phyloP scores from a whole-genome alignment of 2,113 vertebrate species.

The Cercocebus atys region DNA sequence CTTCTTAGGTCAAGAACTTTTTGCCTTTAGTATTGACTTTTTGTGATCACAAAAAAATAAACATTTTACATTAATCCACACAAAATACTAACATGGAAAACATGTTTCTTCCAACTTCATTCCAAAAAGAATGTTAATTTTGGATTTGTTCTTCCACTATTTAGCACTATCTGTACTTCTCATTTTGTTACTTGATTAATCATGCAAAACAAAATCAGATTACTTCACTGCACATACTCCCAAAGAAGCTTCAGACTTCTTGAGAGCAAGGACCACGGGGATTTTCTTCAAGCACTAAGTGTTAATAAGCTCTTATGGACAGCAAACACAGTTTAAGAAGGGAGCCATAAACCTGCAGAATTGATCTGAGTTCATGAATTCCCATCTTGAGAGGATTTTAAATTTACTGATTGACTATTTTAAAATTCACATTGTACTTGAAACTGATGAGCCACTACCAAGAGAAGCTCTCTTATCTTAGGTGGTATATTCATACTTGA shows the following conservation, averaged over 20 bases:
- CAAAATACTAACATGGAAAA: neutral
- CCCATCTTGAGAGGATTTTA: neutral
- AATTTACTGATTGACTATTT: neutral
- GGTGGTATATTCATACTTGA: neutral
- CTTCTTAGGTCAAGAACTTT: neutral
- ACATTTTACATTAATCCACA: neutral
- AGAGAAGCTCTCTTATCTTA: neutral
- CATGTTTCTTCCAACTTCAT: neutral
- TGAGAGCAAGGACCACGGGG: neutral
- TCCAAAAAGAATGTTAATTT: neutral
- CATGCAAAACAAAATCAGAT: constrained; percentile 12
- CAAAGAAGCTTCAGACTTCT: neutral
- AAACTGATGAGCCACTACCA: neutral
- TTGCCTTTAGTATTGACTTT: neutral
- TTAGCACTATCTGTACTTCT: neutral
- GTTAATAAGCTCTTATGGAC: neutral
- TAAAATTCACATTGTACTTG: constrained; percentile 26
- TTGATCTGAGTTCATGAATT: neutral
- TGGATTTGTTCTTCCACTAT: neutral
- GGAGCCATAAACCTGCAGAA: neutral
- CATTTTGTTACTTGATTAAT: constrained; percentile 26
- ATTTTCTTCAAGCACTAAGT: neutral
- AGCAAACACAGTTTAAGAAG: constrained; percentile 17
- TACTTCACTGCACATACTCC: neutral
- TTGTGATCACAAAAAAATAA: neutral